Evolutionary conservation across 2,888 invertebrate species (phyloP).

Genomic region (Thymelicus lineola): DNA sequence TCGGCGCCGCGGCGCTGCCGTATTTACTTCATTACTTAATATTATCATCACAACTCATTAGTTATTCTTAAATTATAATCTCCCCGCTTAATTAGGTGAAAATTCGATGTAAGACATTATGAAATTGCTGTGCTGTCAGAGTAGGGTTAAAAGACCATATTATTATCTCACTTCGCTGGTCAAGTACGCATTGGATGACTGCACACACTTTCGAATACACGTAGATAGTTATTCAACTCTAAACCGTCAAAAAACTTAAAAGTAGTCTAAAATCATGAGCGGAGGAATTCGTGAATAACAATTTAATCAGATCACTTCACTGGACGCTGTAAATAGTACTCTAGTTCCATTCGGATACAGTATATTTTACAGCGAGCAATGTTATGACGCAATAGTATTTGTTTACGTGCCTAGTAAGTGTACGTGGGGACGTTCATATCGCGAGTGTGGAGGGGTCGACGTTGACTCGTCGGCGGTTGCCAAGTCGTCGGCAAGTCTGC

Average conservation of each 20-base stretch:
- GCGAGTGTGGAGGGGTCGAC: constrained; percentile 26
- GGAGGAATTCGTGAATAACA: constrained; percentile 64
- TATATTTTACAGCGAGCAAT: constrained; percentile 52
- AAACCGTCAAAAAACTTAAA: neutral
- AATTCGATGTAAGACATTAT: too few species aligned
- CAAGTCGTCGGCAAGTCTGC: constrained; percentile 61
- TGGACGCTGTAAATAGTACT: constrained; percentile 48
- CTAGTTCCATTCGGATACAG: constrained; percentile 51
- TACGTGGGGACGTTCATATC: constrained; percentile 55
- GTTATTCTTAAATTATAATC: too few species aligned
- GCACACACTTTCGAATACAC: neutral
- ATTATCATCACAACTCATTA: too few species aligned
- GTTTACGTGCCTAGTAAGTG: constrained; percentile 71
- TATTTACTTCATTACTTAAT: too few species aligned
- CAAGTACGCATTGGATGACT: too few species aligned
- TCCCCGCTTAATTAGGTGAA: too few species aligned
- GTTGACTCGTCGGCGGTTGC: constrained; percentile 57
- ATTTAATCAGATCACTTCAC: constrained; percentile 52
- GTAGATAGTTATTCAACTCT: neutral
- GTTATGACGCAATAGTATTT: constrained; percentile 76
- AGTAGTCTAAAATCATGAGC: constrained; percentile 52
- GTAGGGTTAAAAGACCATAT: too few species aligned
- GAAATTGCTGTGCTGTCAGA: too few species aligned
- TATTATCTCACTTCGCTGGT: too few species aligned
- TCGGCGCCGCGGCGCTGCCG: too few species aligned